Percentiles rank a stretch among this genome's conserved stretches.
These are phyloP conservation scores for Stenoptilia bipunctidactyla DNA, from an alignment of 2,888 invertebrate species.

Conservation along the genomic window DNA sequence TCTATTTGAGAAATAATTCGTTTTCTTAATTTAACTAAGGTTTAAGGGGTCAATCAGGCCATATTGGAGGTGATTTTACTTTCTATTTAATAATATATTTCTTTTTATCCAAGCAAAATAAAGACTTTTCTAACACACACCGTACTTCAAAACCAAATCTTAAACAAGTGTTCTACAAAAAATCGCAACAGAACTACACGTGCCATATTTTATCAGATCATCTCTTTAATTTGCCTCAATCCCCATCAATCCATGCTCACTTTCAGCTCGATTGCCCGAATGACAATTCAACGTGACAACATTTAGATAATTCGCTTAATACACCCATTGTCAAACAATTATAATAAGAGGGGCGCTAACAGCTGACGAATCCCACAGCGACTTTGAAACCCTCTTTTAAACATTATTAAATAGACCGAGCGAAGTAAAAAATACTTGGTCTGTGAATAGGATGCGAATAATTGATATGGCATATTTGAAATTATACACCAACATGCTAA, in stretches of 20 bases:
- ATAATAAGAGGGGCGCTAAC: constrained; percentile 11
- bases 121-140: too few relatives aligned
- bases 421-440: too few relatives aligned
- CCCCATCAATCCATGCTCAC: constrained; percentile 16
- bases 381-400: not conserved
- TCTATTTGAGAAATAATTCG: too few relatives aligned
- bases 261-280: constrained; percentile 46
- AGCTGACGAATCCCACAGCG: not conserved
- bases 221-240: not conserved
- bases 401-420: not conserved
- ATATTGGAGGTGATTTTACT: too few relatives aligned
- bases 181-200: not conserved
- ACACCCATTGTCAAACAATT: not conserved
- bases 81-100: too few relatives aligned
- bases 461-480: too few relatives aligned
- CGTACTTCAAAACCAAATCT: too few relatives aligned
- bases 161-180: constrained; percentile 12
- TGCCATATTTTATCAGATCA: not conserved
- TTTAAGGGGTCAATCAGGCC: too few relatives aligned
- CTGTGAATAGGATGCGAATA: too few relatives aligned
- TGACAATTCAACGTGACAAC: constrained; percentile 57
- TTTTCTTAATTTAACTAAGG: too few relatives aligned
- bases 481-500: too few relatives aligned
- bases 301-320: not conserved
- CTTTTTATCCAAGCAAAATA: too few relatives aligned